Base-by-base conservation (phyloP, 2,797 vertebrate genomes). In the Remorina albescens region DNA sequence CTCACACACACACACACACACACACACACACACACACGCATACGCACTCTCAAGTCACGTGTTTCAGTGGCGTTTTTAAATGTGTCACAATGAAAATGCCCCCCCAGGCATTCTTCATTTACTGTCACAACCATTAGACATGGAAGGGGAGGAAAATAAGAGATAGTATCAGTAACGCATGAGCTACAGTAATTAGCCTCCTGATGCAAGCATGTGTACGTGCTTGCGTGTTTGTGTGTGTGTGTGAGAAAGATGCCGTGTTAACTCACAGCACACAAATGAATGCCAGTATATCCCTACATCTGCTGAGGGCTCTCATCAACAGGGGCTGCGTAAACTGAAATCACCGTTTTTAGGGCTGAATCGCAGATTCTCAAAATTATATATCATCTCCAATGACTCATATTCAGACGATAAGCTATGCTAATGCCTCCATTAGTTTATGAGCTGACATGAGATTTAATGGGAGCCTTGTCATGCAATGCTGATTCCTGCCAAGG, bases 81-180 rank as follows among this genome's bases (percentile, higher is more conserved):
- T 84, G 87, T 92, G 91, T 92, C 91, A 92, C 88, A 90, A 86
- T 87, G 84, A 88, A 92, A 91, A 90, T 80, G 84, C 81, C 80
- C 88, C 84, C 81, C 83, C 79, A 88, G 90, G 90, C 92, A 86
- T 88, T 89, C 89, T 92, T 90, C 90, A 93, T 93, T 92, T 93
- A 92, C 91, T 94, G 93, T 93, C 92, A 92, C 83, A 92, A 92
- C 90, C 92, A 94, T 93, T 93, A 92, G 92, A 91, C 90, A 91
- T 91, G 91, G 90, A 91, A 81, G 81, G 77, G 76, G 71, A 89
- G 88, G 75, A 89, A 90, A 91, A 89, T 89, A 92, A 91, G 89
- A 93, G 90, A 92, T 91, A 86, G 78, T 92, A 93, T 92, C 91
- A 92, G 91, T 92, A 90, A 92, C 89, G 86, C 92, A 90, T 91